Conservation (phyloP, 2,888 invertebrate species). For the Lagria hirta region DNA sequence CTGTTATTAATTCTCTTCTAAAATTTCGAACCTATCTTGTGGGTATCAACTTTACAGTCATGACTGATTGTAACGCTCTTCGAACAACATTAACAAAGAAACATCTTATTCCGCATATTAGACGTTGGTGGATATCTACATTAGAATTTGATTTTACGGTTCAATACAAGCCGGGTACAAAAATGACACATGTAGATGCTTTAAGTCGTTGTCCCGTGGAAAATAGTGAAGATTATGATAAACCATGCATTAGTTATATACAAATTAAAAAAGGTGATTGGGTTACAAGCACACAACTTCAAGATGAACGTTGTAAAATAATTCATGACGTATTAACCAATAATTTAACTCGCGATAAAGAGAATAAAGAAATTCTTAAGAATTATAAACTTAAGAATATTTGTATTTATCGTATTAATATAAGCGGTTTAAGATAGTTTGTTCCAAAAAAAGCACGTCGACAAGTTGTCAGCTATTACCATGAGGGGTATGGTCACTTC, state of each 20-base stretch:
- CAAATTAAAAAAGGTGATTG: slow-evolving; percentile 14
- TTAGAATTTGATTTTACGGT: slow-evolving; percentile 42
- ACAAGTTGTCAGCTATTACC: slow-evolving; percentile 6
- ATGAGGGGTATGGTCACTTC: slow-evolving; percentile 5
- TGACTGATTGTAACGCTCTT: slow-evolving; percentile 35
- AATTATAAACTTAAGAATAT: slow-evolving; percentile 10
- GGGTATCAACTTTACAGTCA: slow-evolving; percentile 19
- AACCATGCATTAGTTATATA: slow-evolving; percentile 4
- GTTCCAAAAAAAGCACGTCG: slow-evolving; percentile 13
- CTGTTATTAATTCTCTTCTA: slow-evolving; percentile 23
- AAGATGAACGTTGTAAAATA: slow-evolving; percentile 8
- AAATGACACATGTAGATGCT: slow-evolving; percentile 42
- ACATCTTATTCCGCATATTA: slow-evolving; percentile 37
- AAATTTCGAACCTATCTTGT: slow-evolving; percentile 24
- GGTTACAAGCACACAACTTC: slow-evolving; percentile 7
- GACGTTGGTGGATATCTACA: slow-evolving; percentile 40
- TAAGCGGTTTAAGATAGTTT: slow-evolving; percentile 3
- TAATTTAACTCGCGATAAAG: slow-evolving; percentile 6
- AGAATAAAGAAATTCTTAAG: slow-evolving; percentile 16
- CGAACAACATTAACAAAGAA: slow-evolving; percentile 29
- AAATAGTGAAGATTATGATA: slow-evolving; percentile 1
- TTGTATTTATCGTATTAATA: slow-evolving; percentile 7
- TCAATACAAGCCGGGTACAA: slow-evolving; percentile 35
- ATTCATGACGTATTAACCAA: slow-evolving; percentile 3
- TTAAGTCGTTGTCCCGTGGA: slow-evolving; percentile 33